Base-by-base conservation (phyloP, 2,888 invertebrate genomes). In the Neelides folsomi region DNA sequence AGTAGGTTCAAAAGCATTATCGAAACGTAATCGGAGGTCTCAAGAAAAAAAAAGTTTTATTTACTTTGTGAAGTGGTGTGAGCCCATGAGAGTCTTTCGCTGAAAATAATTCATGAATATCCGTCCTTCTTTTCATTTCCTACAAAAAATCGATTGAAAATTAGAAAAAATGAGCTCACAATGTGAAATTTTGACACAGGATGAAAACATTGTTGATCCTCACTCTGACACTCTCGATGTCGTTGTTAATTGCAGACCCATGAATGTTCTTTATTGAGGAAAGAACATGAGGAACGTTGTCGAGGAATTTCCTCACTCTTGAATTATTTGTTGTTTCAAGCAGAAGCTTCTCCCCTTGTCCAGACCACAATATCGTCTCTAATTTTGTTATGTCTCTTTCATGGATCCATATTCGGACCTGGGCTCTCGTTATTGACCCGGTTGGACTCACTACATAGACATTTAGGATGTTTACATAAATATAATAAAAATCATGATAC, bases 341-440 rank as follows among this genome's bases (percentile, higher is more conserved):
- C 55, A 85, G 75, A 45, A 92, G 76, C 61, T 85, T 79, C 53
- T 82, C 77, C 1, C 92, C 93, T 67, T 90, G 86, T 0, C 93
- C 92, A 66, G 86, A 86, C 85, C 90, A 86, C 49, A 92, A 77
- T 4, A 90, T 85, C 67, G 84, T 82, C 71, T 90, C 88, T 65
- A 92, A 74, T 64, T 85, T 83, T 47, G 79, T 79, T 69, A 92
- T 78, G 71, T 92, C 88, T 70, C 86, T 81, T 71, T 92, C 90
- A 71, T 92, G 88, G 66, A 92, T 88, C 93, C 93, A 94, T 75
- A 92, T 92, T 63, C 92, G 77, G 60, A 94, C 90, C 68, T 88
- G 90, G 61, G 90, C 85, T 53, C 84, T 79, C 66, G 83, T 86
- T 66, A 87, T 81, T 67, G 27, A 3, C 3, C 27, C 27, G 4